Evolutionary conservation across 1,140 invertebrate species (phyloP), one percentile per base, ranked within the genome.

Genomic region (Mercenaria mercenaria): DNA sequence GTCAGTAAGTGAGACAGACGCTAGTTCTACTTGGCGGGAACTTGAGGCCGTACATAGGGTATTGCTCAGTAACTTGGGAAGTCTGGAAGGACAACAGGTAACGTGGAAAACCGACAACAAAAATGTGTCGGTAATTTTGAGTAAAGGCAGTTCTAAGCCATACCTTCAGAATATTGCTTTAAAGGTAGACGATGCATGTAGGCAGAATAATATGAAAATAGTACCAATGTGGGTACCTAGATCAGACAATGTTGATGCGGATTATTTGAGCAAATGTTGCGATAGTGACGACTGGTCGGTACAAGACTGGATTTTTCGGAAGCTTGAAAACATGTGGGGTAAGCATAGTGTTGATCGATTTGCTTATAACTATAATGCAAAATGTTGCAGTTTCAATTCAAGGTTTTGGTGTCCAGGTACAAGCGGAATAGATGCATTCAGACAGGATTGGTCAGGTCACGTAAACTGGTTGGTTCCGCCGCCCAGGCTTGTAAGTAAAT

Each of bases 81-180:
- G 39, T 3, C 15, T 90, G 20, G 26, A 72, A 64, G 61, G 79
- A 4, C 43, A 87, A 61, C 52, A 59, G 52, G 52, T 47, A 8
- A 47, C 43, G 43, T 47, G 43, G 43, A 47, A 32, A 64, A 26
- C 32, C n/a, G n/a, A 64, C 50, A 80, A 90, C n/a, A n/a, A n/a
- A 29, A 90, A 90, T 59, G 89, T 90, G 13, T 34, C 20, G 10
- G n/a, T 59, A 59, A 59, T 59, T 59, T 59, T 59, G 52, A 59
- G 23, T 59, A 67, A 67, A 8, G 61, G 61, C 32, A 67, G 61
- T 67, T 67, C 50, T 43, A 32, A 67, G 34, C 61, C 61, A 67
- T 34, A 67, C 10, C n/a, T 67, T 34, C 61, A 67, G 20, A 37
- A 67, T 4, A 67, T 67, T 37, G 61, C 61, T 34, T 32, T 67